Conservation (phyloP, 1,140 invertebrate genomes). For the Eurosta solidaginis region DNA sequence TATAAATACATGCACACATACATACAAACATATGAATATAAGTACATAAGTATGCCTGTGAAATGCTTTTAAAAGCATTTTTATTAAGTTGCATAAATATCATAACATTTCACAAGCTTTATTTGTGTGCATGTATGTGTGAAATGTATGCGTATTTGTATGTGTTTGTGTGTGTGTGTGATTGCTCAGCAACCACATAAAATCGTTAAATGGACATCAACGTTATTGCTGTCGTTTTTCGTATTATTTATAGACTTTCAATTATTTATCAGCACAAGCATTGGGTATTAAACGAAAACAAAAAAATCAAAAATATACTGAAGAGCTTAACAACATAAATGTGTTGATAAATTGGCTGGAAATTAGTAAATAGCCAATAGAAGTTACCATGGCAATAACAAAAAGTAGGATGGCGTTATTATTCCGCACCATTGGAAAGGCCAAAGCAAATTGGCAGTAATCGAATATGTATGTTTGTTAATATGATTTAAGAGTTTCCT, state of each 20-base stretch:
- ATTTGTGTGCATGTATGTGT: too few species aligned
- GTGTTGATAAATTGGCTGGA: conserved; percentile 20
- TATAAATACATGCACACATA: too few species aligned
- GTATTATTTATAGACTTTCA: conserved; percentile 9
- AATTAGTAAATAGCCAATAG: conserved; percentile 15
- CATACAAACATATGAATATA: too few species aligned
- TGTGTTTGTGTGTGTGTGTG: neutral
- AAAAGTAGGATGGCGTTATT: neutral
- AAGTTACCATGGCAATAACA: neutral
- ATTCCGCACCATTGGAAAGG: neutral
- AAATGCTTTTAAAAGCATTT: neutral
- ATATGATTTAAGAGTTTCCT: neutral
- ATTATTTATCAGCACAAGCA: neutral
- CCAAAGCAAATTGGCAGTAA: neutral
- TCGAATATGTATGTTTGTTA: neutral
- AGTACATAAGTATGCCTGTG: too few species aligned
- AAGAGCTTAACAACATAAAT: neutral
- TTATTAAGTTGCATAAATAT: neutral
- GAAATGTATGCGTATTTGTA: neutral
- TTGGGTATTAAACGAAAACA: neutral
- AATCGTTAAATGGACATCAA: conserved; percentile 12
- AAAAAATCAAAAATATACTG: neutral
- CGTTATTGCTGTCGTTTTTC: conserved; percentile 3
- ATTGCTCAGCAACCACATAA: neutral
- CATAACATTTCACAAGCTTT: neutral